phyloP scores from a whole-genome alignment of 2,113 vertebrate species.

The Platysteira castanea region DNA sequence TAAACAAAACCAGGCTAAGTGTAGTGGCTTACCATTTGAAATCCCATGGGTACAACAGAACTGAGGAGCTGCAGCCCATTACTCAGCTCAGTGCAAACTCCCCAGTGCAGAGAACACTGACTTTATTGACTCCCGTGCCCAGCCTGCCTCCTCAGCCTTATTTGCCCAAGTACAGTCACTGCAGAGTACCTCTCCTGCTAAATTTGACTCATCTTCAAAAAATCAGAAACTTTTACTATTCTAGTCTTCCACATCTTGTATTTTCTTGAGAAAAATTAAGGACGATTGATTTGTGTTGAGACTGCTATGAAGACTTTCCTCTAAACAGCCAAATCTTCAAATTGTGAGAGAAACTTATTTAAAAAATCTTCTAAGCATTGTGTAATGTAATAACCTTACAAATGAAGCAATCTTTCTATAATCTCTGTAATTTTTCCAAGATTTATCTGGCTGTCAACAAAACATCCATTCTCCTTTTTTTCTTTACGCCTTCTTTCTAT shows the following conservation, averaged over 20 bases:
- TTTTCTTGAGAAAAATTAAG: not conserved
- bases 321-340: not conserved
- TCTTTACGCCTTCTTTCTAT: not conserved
- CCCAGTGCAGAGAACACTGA: fast-evolving
- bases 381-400: not conserved
- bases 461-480: not conserved
- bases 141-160: not conserved
- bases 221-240: not conserved
- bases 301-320: not conserved
- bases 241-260: not conserved
- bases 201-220: not conserved
- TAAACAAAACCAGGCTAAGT: not conserved
- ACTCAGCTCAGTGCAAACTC: not conserved
- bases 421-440: not conserved
- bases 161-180: fast-evolving
- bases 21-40: not conserved
- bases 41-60: not conserved
- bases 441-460: not conserved
- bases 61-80: not conserved
- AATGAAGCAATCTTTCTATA: not conserved
- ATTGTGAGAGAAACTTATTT: not conserved
- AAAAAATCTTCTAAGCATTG: not conserved
- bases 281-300: not conserved
- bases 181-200: not conserved
- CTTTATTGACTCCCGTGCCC: not conserved